Evolutionary conservation across 2,113 vertebrate species (phyloP).

Genomic region (Melanostigma gelatinosum): DNA sequence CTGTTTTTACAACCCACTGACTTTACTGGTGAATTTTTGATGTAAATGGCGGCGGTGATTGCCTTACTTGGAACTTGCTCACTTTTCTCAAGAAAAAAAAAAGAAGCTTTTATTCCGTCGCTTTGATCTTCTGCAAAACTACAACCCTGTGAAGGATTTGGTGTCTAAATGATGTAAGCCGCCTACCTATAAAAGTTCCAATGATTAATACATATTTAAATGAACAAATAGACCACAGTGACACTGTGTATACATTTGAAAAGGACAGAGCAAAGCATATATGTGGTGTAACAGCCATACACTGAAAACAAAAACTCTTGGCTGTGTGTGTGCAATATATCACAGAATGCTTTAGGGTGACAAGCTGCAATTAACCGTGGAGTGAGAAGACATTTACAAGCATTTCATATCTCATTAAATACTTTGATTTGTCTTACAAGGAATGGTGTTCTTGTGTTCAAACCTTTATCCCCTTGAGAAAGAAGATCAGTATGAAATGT

Average conservation of each 20-base stretch:
- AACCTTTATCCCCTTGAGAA: not conserved
- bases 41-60: constrained; percentile 40
- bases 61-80: constrained; percentile 20
- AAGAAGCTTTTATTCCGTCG: constrained; percentile 9
- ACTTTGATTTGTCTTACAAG: constrained; percentile 78
- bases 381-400: constrained; percentile 75
- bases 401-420: constrained; percentile 83
- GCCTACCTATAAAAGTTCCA: constrained; percentile 41
- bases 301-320: constrained; percentile 54
- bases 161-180: constrained; percentile 39
- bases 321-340: constrained; percentile 69
- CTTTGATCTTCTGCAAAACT: constrained; percentile 36
- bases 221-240: constrained; percentile 40
- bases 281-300: constrained; percentile 56
- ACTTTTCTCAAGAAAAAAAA: constrained; percentile 37
- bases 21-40: constrained; percentile 64
- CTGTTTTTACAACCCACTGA: constrained; percentile 68
- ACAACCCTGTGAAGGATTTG: constrained; percentile 14
- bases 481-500: constrained; percentile 27
- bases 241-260: constrained; percentile 53
- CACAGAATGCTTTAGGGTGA: constrained; percentile 80
- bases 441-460: constrained; percentile 48
- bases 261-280: constrained; percentile 42
- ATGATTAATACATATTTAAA: constrained; percentile 51
- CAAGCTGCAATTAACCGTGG: constrained; percentile 80